Percentiles rank a stretch among this genome's conserved stretches.
Evolutionary conservation across 2,113 vertebrate genomes (phyloP).

Genomic region (Anoplopoma fimbria): DNA sequence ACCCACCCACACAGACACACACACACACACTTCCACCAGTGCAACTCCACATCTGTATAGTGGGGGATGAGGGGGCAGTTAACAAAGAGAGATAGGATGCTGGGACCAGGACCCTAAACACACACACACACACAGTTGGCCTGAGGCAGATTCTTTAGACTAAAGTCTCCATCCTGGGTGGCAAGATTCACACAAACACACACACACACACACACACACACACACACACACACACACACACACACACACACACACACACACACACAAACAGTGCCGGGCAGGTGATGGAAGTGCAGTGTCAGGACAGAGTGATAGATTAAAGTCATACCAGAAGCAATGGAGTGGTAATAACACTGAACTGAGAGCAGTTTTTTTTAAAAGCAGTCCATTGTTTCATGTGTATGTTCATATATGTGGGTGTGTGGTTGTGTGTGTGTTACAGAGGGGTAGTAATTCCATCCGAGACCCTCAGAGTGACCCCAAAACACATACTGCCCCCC

Average conservation of each 20-base stretch:
- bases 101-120: conserved; percentile 38
- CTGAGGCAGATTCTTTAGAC: conserved; percentile 73
- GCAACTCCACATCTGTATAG: conserved; percentile 36
- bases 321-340: conserved; percentile 40
- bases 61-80: conserved; percentile 4
- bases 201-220: conserved; percentile 16
- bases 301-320: conserved; percentile 61
- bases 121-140: conserved; percentile 40
- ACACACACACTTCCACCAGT: conserved; percentile 25
- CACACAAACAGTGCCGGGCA: neutral
- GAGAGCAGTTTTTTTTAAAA: too few relatives aligned
- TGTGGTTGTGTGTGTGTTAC: conserved; percentile 29
- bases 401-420: conserved; percentile 21
- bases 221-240: conserved; percentile 9
- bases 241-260: conserved; percentile 14
- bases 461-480: conserved; percentile 70
- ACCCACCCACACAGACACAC: conserved; percentile 4
- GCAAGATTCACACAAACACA: conserved; percentile 55
- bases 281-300: conserved; percentile 46
- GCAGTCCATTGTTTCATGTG: neutral
- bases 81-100: conserved; percentile 44
- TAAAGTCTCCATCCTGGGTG: conserved; percentile 77
- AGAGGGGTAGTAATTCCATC: conserved; percentile 74
- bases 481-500: conserved; percentile 72
- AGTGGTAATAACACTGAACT: conserved; percentile 29